phyloP scores from a whole-genome alignment of 2,888 invertebrate genomes.

The Apamea sordens region DNA sequence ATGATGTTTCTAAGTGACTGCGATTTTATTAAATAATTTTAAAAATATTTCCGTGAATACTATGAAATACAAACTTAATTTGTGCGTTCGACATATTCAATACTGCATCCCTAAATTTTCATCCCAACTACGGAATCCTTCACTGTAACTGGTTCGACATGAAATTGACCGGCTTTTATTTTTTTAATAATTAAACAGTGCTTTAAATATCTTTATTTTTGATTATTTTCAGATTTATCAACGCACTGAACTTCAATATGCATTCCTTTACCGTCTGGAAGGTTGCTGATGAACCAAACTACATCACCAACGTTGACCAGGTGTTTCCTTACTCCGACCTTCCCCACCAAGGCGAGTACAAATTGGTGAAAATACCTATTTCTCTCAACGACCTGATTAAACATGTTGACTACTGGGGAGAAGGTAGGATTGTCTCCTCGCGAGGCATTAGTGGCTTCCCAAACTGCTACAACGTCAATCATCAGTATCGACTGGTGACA shows the following conservation, averaged over 20 bases:
- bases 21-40: too few relatives aligned
- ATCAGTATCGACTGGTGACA: conserved; percentile 70
- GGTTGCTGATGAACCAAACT: conserved; percentile 67
- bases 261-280: conserved; percentile 32
- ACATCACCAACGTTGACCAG: conserved; percentile 66
- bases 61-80: not conserved
- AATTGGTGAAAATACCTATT: conserved; percentile 69
- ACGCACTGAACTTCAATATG: conserved; percentile 23
- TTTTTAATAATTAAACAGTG: not conserved
- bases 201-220: not conserved
- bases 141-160: not conserved
- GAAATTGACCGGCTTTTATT: not conserved
- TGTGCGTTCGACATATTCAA: not conserved
- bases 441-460: conserved; percentile 34
- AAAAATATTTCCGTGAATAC: too few relatives aligned
- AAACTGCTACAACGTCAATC: conserved; percentile 67
- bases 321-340: conserved; percentile 73
- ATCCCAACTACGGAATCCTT: not conserved
- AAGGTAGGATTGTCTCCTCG: conserved; percentile 65
- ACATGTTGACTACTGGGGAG: conserved; percentile 77
- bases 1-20: too few relatives aligned
- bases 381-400: conserved; percentile 55
- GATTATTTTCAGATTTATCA: conserved; percentile 3
- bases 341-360: conserved; percentile 70
- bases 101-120: not conserved